Evolutionary conservation across 2,888 invertebrate genomes (phyloP), one percentile per base, ranked within the genome.

Genomic region (Stenotaenia linearis): DNA sequence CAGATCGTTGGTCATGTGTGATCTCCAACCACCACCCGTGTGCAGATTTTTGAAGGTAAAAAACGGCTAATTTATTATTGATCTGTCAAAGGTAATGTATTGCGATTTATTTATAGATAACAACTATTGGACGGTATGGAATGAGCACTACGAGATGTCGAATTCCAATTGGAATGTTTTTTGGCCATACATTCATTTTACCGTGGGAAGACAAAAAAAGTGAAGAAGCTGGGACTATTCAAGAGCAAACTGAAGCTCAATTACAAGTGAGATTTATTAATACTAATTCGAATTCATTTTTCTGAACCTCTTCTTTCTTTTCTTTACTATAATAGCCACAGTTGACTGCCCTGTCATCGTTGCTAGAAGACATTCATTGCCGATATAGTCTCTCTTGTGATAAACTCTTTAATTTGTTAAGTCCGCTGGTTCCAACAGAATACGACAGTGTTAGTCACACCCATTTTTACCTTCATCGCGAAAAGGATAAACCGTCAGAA

Each of bases 81-180:
- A 9, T 4, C n/a, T 40, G 40, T 40, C 12, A 0, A 37, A 40
- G 4, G 15, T 40, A 40, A 40, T 40, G 15, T 1, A 12, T 15
- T n/a, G n/a, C n/a, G 12, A 15, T 40, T 40, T 40, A 10, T 15
- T 10, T 15, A 9, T 12, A 94, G 93, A 93, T 96, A 81, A 96
- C 96, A 37, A 93, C 94, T 0, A 94, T 96, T 82, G 96, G 96
- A 10, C 90, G 95, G 12, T 95, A 95, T 85, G 96, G 96, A 75
- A 95, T 95, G 93, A 92, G 94, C 28, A 92, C 95, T 0, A 93
- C 94, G 79, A 91, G 94, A 83, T 95, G 95, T 84, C 92, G 93
- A 87, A 95, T 97, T 82, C 95, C 96, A 0, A 88, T 96, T 45
- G 97, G 96, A n/a, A 92, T 92, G 87, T 97, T 96, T 87, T 97